A percentile compares a stretch with the other conserved stretches of the same genome.
Evolutionary conservation across 2,797 vertebrate species (phyloP).

Genomic region (Acanthurus tractus): DNA sequence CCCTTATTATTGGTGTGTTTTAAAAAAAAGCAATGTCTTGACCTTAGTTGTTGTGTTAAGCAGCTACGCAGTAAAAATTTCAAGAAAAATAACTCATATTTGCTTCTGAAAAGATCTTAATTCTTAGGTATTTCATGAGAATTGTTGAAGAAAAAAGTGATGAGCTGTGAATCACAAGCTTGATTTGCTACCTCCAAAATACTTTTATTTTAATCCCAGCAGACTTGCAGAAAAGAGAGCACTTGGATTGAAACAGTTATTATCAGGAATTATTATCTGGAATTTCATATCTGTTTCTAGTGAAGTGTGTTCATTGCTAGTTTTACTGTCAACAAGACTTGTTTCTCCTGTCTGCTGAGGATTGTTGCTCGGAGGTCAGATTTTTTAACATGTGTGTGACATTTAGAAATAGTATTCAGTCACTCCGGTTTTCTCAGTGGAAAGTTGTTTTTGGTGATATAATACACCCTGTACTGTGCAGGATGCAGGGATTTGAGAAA

Average conservation of each 20-base stretch:
- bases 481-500: slow-evolving; percentile 38
- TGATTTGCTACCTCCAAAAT: background rate
- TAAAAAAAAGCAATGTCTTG: background rate
- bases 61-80: background rate
- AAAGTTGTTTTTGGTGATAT: slow-evolving; percentile 59
- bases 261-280: background rate
- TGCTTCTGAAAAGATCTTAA: background rate
- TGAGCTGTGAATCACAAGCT: slow-evolving; percentile 23
- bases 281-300: slow-evolving; percentile 26
- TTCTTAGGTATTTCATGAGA: background rate
- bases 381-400: slow-evolving; percentile 24
- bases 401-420: slow-evolving; percentile 1
- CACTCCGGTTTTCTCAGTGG: slow-evolving; percentile 41
- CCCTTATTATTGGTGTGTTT: too few species aligned
- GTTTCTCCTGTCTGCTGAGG: slow-evolving; percentile 13
- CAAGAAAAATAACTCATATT: background rate
- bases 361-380: slow-evolving; percentile 26
- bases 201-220: background rate
- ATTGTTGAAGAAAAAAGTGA: background rate
- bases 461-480: slow-evolving; percentile 13
- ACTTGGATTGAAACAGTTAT: background rate
- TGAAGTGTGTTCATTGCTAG: slow-evolving; percentile 1
- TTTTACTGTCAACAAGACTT: slow-evolving; percentile 14
- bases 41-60: background rate
- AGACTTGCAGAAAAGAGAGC: background rate